Conservation (phyloP, 2,113 vertebrate genomes). For the Eira barbara region DNA sequence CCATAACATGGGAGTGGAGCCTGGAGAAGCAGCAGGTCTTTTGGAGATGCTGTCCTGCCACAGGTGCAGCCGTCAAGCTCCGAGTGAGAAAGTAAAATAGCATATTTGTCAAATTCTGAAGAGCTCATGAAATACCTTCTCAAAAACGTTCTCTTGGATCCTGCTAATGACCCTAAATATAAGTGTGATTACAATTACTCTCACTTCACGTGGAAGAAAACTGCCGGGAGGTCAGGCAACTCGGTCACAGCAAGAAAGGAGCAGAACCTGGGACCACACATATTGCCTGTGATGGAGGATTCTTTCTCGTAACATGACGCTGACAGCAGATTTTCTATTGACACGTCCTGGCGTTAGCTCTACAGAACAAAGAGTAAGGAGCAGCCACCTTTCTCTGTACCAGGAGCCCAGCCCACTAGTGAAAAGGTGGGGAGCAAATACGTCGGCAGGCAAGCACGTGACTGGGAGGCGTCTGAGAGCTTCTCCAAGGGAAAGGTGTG, state of each 20-base stretch:
- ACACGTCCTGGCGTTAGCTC: background rate
- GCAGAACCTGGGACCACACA: background rate
- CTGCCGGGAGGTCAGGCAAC: background rate
- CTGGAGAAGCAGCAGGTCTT: background rate
- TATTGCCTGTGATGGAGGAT: fast-evolving
- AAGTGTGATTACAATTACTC: background rate
- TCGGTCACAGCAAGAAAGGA: background rate
- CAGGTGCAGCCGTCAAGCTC: too few species aligned
- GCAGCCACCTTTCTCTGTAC: background rate
- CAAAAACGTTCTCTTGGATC: background rate
- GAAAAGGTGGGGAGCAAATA: background rate
- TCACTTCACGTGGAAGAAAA: background rate
- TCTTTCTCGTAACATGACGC: background rate
- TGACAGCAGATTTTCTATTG: background rate
- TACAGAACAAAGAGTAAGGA: too few species aligned
- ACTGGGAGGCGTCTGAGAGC: too few species aligned
- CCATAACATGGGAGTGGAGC: background rate
- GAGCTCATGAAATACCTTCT: background rate
- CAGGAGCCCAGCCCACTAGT: background rate
- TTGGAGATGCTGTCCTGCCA: background rate
- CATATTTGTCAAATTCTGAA: background rate
- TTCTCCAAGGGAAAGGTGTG: background rate
- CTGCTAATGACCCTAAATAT: background rate
- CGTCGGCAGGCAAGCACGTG: fast-evolving
- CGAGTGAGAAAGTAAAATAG: background rate